Conservation (phyloP, 64 coral and sea anemone species). For the Montipora sp. region DNA sequence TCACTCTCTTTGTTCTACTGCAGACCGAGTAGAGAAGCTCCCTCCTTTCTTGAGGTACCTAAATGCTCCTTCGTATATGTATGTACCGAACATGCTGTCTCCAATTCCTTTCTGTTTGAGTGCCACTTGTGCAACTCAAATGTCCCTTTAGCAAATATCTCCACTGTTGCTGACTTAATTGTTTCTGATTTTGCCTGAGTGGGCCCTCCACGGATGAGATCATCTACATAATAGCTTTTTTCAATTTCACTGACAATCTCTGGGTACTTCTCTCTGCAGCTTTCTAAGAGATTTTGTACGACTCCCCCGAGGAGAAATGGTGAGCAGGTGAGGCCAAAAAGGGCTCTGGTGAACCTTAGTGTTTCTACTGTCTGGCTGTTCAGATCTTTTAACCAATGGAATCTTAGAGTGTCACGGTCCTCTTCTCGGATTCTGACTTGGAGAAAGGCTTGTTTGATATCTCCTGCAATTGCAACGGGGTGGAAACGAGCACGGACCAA, state of each 20-base stretch:
- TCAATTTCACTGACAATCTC: neutral
- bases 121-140: slow-evolving; percentile 6
- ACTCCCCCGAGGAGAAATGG: no score
- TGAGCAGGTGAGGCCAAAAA: no score
- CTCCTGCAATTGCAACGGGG: slow-evolving; percentile 1
- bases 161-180: neutral
- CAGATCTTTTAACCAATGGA: no score
- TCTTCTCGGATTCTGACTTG: no score
- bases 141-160: slow-evolving; percentile 41
- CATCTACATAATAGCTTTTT: neutral
- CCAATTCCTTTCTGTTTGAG: neutral
- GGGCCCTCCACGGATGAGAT: neutral
- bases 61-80: neutral
- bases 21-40: neutral
- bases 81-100: neutral
- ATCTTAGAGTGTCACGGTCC: no score
- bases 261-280: no score
- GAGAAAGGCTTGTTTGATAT: no score
- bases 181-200: neutral
- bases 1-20: neutral
- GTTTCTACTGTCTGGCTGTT: no score
- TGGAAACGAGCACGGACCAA: slow-evolving; percentile 21
- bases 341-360: no score
- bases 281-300: no score
- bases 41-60: neutral